Evolutionary conservation across 2,888 invertebrate species (phyloP).

Genomic region (Rhodophaea formosa): DNA sequence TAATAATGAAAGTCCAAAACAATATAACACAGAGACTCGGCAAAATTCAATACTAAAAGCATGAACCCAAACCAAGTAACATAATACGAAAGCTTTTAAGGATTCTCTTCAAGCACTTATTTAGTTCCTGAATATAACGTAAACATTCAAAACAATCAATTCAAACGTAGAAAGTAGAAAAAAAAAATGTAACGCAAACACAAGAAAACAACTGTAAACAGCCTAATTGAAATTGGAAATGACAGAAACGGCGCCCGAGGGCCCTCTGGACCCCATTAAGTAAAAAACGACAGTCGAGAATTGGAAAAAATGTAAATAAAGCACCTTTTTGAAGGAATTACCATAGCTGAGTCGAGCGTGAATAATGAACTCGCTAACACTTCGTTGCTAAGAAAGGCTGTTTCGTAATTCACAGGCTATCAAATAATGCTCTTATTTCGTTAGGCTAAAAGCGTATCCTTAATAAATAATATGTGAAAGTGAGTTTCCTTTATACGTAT

Average conservation of each 20-base stretch:
- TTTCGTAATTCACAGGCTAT: not conserved
- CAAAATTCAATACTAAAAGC: too few relatives aligned
- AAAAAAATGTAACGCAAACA: slow-evolving; percentile 1
- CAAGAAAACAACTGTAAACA: slow-evolving; percentile 10
- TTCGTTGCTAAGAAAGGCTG: not conserved
- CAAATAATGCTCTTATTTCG: not conserved
- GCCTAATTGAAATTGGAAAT: slow-evolving; percentile 18
- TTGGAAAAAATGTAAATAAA: slow-evolving; percentile 8
- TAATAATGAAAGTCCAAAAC: too few relatives aligned
- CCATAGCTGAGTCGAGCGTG: not conserved
- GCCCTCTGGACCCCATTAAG: slow-evolving; percentile 15
- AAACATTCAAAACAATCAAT: not conserved
- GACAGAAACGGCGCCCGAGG: slow-evolving; percentile 6
- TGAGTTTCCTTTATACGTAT: too few relatives aligned
- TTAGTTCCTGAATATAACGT: not conserved
- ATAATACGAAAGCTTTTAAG: too few relatives aligned
- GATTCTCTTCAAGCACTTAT: too few relatives aligned
- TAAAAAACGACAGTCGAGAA: slow-evolving; percentile 2
- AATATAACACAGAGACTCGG: too few relatives aligned
- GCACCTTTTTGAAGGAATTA: slow-evolving; percentile 10
- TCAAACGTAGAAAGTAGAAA: not conserved
- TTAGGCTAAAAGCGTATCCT: too few relatives aligned
- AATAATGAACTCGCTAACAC: slow-evolving; percentile 3
- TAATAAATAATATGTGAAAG: too few relatives aligned
- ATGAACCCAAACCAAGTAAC: too few relatives aligned